Evolutionary conservation across 2,888 invertebrate species (phyloP), one percentile per base, ranked within the genome.

Genomic region (Tenthredo distinguenda): DNA sequence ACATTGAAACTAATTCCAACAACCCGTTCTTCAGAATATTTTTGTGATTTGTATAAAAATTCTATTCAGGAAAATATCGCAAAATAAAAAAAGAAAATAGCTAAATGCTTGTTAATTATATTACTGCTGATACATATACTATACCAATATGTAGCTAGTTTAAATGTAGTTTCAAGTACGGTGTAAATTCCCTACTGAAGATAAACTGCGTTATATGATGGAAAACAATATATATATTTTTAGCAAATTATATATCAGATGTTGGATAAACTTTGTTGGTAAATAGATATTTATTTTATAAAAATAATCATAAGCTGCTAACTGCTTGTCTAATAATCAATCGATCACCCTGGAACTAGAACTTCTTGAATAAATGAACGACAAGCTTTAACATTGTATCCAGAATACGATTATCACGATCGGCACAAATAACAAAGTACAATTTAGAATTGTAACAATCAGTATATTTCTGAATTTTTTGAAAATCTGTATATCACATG

Each of bases 241-340:
- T 79, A 58, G 58, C 79, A 79, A 79, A 79, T 31, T 58, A 79
- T 79, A 58, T 79, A 79, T 55, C 7, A 76, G 10, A 79, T 79
- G 79, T 79, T 58, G n/a, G 58, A 79, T 58, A 58, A 58, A 34
- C 58, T 37, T 58, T 18, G 58, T 37, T 55, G 37, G 37, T 34
- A 34, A 79, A 79, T 58, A 79, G 5, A 26, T 58, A 37, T 55
- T 79, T 7, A 31, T 79, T 79, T 12, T 15, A 47, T 47, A 26
- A 47, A 74, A 74, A 43, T 47, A 74, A 74, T 74, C 21, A 26
- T 47, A 15, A 10, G 21, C 43, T 3, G 21, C 71, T n/a, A 37
- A 71, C n/a, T 10, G 10, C 71, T 37, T 71, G 40, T 37, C 71
- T 37, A 15, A 34, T 37, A 71, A 71, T 34, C 37, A 5, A 37